These are phyloP conservation scores for Halichoerus grypus DNA, from an alignment of 2,113 vertebrate species.

Conservation along the genomic window DNA sequence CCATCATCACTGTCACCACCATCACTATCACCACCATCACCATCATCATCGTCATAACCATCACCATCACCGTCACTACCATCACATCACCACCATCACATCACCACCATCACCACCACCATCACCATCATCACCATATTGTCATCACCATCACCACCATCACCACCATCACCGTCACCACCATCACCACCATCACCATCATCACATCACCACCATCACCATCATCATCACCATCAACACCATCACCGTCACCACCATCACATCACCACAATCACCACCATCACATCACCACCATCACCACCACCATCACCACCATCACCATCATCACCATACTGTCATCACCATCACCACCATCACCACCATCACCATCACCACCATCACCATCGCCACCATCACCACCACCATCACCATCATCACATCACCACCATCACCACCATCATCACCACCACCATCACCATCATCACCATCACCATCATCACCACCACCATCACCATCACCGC, in stretches of 20 bases:
- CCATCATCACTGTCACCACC: no score
- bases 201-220: fast-evolving
- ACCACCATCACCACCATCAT: background rate
- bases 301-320: fast-evolving
- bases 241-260: fast-evolving
- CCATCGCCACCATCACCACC: no score
- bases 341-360: background rate
- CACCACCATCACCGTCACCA: fast-evolving
- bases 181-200: fast-evolving
- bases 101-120: fast-evolving
- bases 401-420: background rate
- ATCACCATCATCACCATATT: fast-evolving
- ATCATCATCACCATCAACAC: background rate
- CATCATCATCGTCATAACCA: background rate
- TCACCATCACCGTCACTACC: no score
- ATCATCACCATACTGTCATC: background rate
- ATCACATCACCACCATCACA: fast-evolving
- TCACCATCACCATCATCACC: background rate
- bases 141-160: fast-evolving
- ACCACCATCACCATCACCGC: background rate
- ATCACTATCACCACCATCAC: background rate
- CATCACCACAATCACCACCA: fast-evolving
- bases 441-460: background rate
- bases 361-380: no score
- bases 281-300: background rate